phyloP scores from a whole-genome alignment of 2,797 vertebrate genomes.

The Schizopygopsis pylzovi region DNA sequence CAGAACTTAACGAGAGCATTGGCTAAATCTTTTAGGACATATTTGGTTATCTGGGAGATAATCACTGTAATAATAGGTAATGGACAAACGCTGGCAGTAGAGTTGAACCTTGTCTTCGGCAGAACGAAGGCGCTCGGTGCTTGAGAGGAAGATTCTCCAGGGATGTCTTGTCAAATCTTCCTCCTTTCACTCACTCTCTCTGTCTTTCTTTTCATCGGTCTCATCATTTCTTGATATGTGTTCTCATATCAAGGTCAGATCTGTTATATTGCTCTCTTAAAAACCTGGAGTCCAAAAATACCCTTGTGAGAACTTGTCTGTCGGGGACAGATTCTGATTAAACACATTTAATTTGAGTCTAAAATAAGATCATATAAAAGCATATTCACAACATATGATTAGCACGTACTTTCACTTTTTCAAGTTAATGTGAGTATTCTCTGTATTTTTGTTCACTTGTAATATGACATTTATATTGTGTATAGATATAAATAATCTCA shows the following conservation, averaged over 20 bases:
- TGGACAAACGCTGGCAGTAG: background rate
- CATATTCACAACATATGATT: background rate
- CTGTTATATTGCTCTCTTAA: slow-evolving; percentile 20
- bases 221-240: slow-evolving; percentile 1
- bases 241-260: slow-evolving; percentile 40
- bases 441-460: background rate
- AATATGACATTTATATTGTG: background rate
- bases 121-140: background rate
- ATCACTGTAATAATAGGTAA: background rate
- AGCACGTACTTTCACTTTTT: background rate
- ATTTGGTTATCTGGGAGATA: background rate
- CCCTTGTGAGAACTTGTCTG: background rate
- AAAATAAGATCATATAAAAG: no score
- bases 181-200: slow-evolving; percentile 30
- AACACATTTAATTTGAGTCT: background rate
- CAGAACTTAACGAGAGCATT: background rate
- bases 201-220: slow-evolving; percentile 5
- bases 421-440: background rate
- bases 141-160: slow-evolving; percentile 29
- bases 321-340: background rate
- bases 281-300: background rate
- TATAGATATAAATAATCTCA: background rate
- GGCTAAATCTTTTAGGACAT: background rate
- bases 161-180: slow-evolving; percentile 35
- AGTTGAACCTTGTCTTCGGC: background rate